phyloP scores from a whole-genome alignment of 1,140 invertebrate genomes.

The Gonioctena quinquepunctata region DNA sequence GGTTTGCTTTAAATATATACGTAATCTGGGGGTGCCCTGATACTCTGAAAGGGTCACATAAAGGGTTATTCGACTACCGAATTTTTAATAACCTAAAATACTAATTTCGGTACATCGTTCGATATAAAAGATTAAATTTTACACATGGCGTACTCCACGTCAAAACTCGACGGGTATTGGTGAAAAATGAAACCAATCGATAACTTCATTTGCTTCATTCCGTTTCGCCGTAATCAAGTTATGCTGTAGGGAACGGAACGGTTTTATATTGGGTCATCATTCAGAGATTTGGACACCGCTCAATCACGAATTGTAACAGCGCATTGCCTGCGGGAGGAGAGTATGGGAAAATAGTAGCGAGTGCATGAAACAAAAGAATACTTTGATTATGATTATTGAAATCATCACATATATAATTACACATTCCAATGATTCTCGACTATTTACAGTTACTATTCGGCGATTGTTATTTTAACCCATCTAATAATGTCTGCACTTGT shows the following conservation, averaged over 20 bases:
- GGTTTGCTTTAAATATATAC: conserved; percentile 21
- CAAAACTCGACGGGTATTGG: conserved; percentile 15
- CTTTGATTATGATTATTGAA: too few relatives aligned
- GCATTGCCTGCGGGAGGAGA: too few relatives aligned
- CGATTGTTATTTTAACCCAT: too few relatives aligned
- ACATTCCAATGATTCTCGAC: too few relatives aligned
- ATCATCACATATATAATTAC: too few relatives aligned
- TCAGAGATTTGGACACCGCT: too few relatives aligned
- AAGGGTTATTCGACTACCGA: conserved; percentile 17
- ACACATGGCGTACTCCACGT: conserved; percentile 16
- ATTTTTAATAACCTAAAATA: conserved; percentile 24
- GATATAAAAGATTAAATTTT: conserved; percentile 22
- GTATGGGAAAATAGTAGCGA: too few relatives aligned
- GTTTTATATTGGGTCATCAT: too few relatives aligned
- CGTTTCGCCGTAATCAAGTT: not conserved
- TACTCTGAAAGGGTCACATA: conserved; percentile 7
- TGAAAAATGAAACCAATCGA: conserved; percentile 15
- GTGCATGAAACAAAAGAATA: too few relatives aligned
- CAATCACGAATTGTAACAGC: too few relatives aligned
- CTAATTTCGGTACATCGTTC: conserved; percentile 13
- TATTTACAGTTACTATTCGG: too few relatives aligned
- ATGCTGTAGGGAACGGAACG: not conserved
- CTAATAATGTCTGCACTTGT: too few relatives aligned
- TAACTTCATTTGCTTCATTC: conserved; percentile 14
- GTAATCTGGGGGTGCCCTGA: conserved; percentile 24